Conservation (phyloP, 1,140 invertebrate species). For the Mycetomoellerius zeteki region DNA sequence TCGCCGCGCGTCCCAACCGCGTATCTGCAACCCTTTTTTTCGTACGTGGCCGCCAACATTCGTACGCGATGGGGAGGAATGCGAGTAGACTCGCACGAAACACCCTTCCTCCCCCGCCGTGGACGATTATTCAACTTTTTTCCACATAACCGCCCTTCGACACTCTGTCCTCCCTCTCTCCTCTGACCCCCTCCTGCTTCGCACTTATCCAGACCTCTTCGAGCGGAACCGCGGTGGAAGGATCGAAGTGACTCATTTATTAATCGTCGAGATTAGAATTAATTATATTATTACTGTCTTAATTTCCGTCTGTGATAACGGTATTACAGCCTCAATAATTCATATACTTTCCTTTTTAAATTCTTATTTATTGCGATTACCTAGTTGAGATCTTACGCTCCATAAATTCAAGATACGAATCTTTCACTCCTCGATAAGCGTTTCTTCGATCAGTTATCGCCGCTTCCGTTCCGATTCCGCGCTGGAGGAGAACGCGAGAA, state of each 20-base stretch:
- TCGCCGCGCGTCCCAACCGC: slow-evolving; percentile 80
- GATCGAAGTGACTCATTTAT: neutral
- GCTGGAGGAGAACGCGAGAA: too few relatives aligned
- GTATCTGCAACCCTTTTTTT: slow-evolving; percentile 80
- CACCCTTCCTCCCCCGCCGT: slow-evolving; percentile 25
- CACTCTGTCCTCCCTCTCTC: neutral
- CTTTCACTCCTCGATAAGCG: neutral
- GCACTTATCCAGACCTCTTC: neutral
- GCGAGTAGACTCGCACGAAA: slow-evolving; percentile 78
- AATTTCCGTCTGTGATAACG: neutral
- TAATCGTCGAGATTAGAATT: slow-evolving; percentile 4
- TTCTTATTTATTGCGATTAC: neutral
- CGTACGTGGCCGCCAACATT: slow-evolving; percentile 79
- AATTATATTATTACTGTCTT: slow-evolving; percentile 13
- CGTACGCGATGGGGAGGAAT: slow-evolving; percentile 78
- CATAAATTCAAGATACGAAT: slow-evolving; percentile 20
- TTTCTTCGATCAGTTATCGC: slow-evolving; percentile 24
- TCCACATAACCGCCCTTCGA: slow-evolving; percentile 28
- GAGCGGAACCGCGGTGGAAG: neutral
- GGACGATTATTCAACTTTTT: slow-evolving; percentile 72
- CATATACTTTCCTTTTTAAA: neutral
- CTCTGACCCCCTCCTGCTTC: neutral
- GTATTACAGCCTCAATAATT: neutral
- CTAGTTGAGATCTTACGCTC: neutral
- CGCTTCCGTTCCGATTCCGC: slow-evolving; percentile 14